A percentile compares a stretch with the other conserved stretches of the same genome.
These are phyloP conservation scores for Mimumesa dahlbomi DNA, from an alignment of 2,888 invertebrate species.

Conservation along the genomic window DNA sequence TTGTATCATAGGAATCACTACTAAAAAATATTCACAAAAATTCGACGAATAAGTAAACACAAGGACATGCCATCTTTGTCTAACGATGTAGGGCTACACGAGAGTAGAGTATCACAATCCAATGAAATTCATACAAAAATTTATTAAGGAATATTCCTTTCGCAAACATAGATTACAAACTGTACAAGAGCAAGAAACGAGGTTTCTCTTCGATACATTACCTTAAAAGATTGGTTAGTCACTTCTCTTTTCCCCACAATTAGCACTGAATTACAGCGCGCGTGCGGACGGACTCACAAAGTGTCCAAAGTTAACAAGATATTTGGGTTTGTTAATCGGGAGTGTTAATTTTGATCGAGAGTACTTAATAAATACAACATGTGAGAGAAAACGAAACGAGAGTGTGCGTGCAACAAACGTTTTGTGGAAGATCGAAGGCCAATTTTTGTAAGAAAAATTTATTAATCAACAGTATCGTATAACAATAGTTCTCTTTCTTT, in stretches of 20 bases:
- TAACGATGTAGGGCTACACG: background rate
- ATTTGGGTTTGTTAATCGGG: conserved; percentile 73
- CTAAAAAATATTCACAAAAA: background rate
- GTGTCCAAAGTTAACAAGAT: conserved; percentile 49
- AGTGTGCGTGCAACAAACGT: conserved; percentile 51
- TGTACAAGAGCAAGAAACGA: background rate
- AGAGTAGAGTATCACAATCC: background rate
- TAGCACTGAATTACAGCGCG: conserved; percentile 34
- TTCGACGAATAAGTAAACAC: background rate
- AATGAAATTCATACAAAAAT: background rate
- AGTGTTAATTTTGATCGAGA: conserved; percentile 59
- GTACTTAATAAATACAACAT: conserved; percentile 55
- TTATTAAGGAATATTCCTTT: background rate
- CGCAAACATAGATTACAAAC: background rate
- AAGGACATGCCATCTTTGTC: background rate
- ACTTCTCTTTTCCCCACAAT: conserved; percentile 30
- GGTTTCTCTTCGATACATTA: conserved; percentile 39
- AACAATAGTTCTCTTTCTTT: conserved; percentile 72
- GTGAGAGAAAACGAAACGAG: conserved; percentile 36
- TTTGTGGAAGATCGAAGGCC: conserved; percentile 75
- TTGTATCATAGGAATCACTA: background rate
- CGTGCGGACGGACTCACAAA: conserved; percentile 45
- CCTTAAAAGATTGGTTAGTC: conserved; percentile 41
- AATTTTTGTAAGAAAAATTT: conserved; percentile 79
- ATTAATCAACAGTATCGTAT: conserved; percentile 77